phyloP scores from a whole-genome alignment of 2,888 invertebrate species.

The Acutogordius australiensis region DNA sequence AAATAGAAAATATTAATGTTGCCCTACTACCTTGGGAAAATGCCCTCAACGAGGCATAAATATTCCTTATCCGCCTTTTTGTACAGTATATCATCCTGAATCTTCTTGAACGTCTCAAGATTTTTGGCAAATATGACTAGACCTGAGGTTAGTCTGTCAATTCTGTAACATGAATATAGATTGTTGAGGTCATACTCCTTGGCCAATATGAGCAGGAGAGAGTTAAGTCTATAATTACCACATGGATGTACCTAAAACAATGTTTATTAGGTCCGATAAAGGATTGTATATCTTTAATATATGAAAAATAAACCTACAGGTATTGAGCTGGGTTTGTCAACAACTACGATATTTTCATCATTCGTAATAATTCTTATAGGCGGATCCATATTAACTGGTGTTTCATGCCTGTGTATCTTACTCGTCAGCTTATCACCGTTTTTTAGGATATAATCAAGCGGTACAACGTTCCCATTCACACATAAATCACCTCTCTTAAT shows the following conservation, averaged over 20 bases:
- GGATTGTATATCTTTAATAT: neutral
- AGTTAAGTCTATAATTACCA: conserved; percentile 84
- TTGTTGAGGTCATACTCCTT: conserved; percentile 79
- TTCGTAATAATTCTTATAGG: neutral
- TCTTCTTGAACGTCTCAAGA: conserved; percentile 62
- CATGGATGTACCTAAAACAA: conserved; percentile 52
- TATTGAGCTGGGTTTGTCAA: conserved; percentile 4
- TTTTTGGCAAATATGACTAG: conserved; percentile 68
- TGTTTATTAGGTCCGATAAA: neutral
- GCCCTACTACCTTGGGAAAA: conserved; percentile 32
- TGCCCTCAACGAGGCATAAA: conserved; percentile 68
- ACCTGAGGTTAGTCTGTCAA: conserved; percentile 82
- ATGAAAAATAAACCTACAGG: too few species aligned
- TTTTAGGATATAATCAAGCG: neutral
- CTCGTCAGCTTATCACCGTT: neutral
- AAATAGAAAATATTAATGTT: neutral
- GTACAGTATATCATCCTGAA: conserved; percentile 75
- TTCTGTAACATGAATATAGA: conserved; percentile 51
- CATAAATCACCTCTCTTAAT: neutral
- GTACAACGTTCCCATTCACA: neutral
- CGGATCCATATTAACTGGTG: neutral
- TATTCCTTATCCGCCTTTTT: conserved; percentile 74
- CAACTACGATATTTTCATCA: neutral
- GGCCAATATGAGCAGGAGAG: conserved; percentile 72
- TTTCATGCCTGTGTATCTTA: neutral